Conservation (phyloP, 2,888 invertebrate species). For the Noctua janthe region DNA sequence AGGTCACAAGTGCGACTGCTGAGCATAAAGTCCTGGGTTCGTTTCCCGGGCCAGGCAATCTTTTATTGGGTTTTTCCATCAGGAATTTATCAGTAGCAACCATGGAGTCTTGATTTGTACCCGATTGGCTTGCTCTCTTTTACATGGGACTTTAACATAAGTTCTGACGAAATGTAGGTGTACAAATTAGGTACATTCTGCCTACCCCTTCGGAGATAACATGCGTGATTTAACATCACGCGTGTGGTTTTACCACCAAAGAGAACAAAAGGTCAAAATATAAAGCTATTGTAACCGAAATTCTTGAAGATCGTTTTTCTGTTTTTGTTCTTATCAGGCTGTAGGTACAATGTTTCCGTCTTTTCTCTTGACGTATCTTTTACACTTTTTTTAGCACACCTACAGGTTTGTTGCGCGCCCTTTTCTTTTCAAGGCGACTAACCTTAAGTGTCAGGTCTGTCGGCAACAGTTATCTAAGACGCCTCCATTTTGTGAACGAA, state of each 20-base stretch:
- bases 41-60: neutral
- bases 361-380: neutral
- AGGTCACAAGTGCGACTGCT: neutral
- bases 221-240: neutral
- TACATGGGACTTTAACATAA: neutral
- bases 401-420: too few species aligned
- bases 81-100: neutral
- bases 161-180: neutral
- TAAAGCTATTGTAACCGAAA: neutral
- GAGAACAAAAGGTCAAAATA: neutral
- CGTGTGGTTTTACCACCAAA: neutral
- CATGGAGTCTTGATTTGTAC: neutral
- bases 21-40: neutral
- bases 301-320: neutral
- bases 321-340: neutral
- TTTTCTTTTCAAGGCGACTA: neutral
- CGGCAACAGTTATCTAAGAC: conserved; percentile 13
- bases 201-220: neutral
- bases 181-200: neutral
- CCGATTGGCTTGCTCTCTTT: neutral
- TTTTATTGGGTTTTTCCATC: neutral
- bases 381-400: too few species aligned
- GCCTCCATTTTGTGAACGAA: conserved; percentile 30
- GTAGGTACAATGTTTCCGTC: neutral
- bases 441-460: neutral